Percentiles rank a stretch among this genome's conserved stretches.
Conservation (phyloP, 2,888 invertebrate species). For the Penaeus monodon region DNA sequence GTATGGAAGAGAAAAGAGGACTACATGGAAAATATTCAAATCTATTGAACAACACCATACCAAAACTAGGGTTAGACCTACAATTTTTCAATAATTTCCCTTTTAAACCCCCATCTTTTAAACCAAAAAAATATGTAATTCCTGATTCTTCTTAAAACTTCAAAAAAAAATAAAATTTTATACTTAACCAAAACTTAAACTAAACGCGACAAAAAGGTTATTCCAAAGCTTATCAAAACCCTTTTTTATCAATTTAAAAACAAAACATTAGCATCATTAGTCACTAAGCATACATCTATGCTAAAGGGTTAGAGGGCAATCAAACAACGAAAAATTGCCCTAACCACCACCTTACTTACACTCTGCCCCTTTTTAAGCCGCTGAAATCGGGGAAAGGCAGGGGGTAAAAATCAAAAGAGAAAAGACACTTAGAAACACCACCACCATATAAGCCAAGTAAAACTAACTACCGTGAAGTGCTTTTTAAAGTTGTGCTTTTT, state of each 20-base stretch:
- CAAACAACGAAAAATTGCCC: slow-evolving; percentile 21
- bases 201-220: too few species aligned
- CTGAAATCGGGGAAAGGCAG: slow-evolving; percentile 71
- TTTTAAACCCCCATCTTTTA: too few species aligned
- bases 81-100: too few species aligned
- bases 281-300: neutral
- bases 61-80: too few species aligned
- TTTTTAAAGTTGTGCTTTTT: slow-evolving; percentile 11
- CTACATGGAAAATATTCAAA: too few species aligned
- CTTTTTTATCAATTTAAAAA: neutral
- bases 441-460: slow-evolving; percentile 44
- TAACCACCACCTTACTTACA: slow-evolving; percentile 66
- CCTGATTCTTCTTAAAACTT: too few species aligned
- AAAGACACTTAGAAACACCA: slow-evolving; percentile 57
- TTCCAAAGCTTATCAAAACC: too few species aligned
- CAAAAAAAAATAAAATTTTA: too few species aligned
- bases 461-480: slow-evolving; percentile 35
- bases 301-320: neutral
- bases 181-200: too few species aligned
- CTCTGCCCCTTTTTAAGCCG: slow-evolving; percentile 80
- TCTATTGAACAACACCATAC: too few species aligned
- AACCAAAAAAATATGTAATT: too few species aligned
- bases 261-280: neutral
- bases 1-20: too few species aligned
- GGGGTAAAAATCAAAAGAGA: slow-evolving; percentile 52